Evolutionary conservation across 2,888 invertebrate species (phyloP).

Genomic region (Tubulanus polymorphus): DNA sequence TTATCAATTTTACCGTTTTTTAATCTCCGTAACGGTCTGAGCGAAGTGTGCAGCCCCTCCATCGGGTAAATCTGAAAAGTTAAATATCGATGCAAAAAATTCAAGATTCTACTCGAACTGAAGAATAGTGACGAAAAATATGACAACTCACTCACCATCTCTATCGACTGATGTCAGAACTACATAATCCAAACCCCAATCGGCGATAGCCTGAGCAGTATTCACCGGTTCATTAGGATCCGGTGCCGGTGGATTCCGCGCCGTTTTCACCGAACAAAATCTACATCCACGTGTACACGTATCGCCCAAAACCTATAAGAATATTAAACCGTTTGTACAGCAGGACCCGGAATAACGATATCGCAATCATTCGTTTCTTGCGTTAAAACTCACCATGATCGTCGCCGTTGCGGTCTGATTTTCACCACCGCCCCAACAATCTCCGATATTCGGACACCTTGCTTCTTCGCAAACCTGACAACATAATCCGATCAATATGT

Average conservation of each 20-base stretch:
- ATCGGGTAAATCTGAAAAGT: constrained; percentile 71
- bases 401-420: constrained; percentile 97
- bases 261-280: constrained; percentile 98
- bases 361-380: background rate
- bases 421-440: constrained; percentile 74
- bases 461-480: constrained; percentile 81
- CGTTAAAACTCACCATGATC: constrained; percentile 76
- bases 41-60: constrained; percentile 94
- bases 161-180: constrained; percentile 97
- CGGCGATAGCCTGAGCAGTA: constrained; percentile 85
- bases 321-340: background rate
- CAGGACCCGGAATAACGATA: background rate
- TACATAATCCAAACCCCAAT: constrained; percentile 96
- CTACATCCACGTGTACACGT: constrained; percentile 97
- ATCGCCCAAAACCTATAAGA: constrained; percentile 87
- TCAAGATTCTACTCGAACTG: background rate
- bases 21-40: constrained; percentile 82
- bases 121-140: background rate
- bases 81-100: background rate
- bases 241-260: constrained; percentile 75
- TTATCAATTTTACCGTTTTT: constrained; percentile 71
- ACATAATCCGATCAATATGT: background rate
- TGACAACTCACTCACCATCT: constrained; percentile 69
- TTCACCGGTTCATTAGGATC: constrained; percentile 87
- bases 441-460: constrained; percentile 95